These are phyloP conservation scores for Bos indicus DNA, from an alignment of 2,113 vertebrate species.

Conservation along the genomic window DNA sequence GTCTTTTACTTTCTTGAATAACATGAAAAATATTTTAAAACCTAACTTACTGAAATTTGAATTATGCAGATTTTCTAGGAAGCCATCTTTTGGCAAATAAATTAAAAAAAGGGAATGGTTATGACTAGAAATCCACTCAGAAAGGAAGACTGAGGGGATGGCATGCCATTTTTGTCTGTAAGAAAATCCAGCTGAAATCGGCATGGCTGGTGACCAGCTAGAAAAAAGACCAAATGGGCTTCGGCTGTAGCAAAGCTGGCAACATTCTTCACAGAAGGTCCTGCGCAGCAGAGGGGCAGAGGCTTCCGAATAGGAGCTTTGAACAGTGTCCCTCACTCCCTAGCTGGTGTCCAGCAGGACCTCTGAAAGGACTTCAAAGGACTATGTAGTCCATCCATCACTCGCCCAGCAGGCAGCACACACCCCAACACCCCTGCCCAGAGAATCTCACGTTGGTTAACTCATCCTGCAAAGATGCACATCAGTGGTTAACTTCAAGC, in stretches of 20 bases:
- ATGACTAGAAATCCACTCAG: neutral
- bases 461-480: neutral
- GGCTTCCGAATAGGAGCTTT: neutral
- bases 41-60: neutral
- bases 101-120: neutral
- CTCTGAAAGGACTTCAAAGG: conserved; percentile 4
- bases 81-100: neutral
- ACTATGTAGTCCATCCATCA: neutral
- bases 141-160: neutral
- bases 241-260: neutral
- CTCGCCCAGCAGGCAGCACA: neutral
- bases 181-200: neutral
- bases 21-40: neutral
- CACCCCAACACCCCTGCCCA: neutral
- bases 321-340: neutral
- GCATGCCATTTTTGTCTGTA: neutral
- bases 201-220: neutral
- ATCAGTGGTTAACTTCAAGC: neutral
- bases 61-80: neutral
- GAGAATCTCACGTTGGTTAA: neutral
- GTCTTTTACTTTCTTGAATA: neutral
- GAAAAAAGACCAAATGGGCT: neutral
- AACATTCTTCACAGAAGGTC: fast-evolving
- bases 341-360: neutral
- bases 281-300: neutral